Percentiles rank a stretch among this genome's conserved stretches.
These are phyloP conservation scores for Eupithecia centaureata DNA, from an alignment of 2,888 invertebrate species.

Conservation along the genomic window DNA sequence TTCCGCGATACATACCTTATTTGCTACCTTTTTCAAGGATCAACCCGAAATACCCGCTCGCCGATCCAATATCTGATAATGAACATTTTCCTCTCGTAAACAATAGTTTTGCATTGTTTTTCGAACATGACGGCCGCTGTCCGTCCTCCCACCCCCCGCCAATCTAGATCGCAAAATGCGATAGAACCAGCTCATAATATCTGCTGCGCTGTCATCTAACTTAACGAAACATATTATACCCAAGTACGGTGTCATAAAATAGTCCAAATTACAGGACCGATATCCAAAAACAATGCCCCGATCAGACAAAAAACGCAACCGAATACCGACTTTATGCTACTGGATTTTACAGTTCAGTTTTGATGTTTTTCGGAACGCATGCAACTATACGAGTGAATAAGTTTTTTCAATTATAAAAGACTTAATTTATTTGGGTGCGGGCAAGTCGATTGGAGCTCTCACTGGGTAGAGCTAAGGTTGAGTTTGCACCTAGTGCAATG, in stretches of 20 bases:
- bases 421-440: slow-evolving; percentile 60
- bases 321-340: slow-evolving; percentile 51
- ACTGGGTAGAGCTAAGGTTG: slow-evolving; percentile 32
- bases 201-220: slow-evolving; percentile 61
- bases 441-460: slow-evolving; percentile 45
- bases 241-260: slow-evolving; percentile 75
- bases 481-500: slow-evolving; percentile 35
- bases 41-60: slow-evolving; percentile 21
- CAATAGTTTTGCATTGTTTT: slow-evolving; percentile 38
- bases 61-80: slow-evolving; percentile 38
- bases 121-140: slow-evolving; percentile 35
- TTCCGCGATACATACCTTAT: slow-evolving; percentile 11
- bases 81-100: slow-evolving; percentile 36
- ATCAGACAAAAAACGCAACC: slow-evolving; percentile 50
- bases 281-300: slow-evolving; percentile 78
- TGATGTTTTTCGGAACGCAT: slow-evolving; percentile 56
- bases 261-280: slow-evolving; percentile 77
- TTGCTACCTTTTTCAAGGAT: slow-evolving; percentile 27
- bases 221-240: slow-evolving; percentile 68
- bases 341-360: slow-evolving; percentile 57
- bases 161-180: slow-evolving; percentile 46
- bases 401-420: slow-evolving; percentile 79
- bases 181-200: slow-evolving; percentile 55
- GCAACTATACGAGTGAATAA: slow-evolving; percentile 78
- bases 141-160: slow-evolving; percentile 37